phyloP scores from a whole-genome alignment of 1,140 invertebrate genomes.

The Alviniconcha marisindica region DNA sequence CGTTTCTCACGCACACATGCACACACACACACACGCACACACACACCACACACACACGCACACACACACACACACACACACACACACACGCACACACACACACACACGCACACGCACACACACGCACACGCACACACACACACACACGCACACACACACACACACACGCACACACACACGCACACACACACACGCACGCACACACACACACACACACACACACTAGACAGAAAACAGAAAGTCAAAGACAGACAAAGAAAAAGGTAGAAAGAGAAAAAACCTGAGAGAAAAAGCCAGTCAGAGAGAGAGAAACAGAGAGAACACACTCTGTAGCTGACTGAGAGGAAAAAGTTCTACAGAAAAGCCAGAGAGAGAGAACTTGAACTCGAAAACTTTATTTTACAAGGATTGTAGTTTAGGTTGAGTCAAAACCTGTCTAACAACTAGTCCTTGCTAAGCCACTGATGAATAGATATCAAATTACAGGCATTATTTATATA shows the following conservation, averaged over 20 bases:
- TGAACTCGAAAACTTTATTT: too few relatives aligned
- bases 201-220: slow-evolving; percentile 9
- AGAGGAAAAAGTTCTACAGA: too few relatives aligned
- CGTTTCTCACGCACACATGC: background rate
- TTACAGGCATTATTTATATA: too few relatives aligned
- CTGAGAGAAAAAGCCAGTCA: background rate
- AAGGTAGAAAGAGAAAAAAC: background rate
- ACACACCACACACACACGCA: background rate
- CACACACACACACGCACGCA: background rate
- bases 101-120: background rate
- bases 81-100: background rate
- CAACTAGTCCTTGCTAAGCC: too few relatives aligned
- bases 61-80: background rate
- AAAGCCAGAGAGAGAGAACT: too few relatives aligned
- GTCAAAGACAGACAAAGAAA: background rate
- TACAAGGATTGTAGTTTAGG: too few relatives aligned
- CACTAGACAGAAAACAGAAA: background rate
- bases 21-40: background rate
- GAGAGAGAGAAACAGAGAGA: background rate
- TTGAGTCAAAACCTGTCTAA: too few relatives aligned
- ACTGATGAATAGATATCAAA: too few relatives aligned
- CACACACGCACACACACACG: background rate
- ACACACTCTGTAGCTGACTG: too few relatives aligned
- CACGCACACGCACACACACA: background rate
- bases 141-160: background rate